phyloP scores from a whole-genome alignment of 2,797 vertebrate species.

The Peromyscus aztecus region DNA sequence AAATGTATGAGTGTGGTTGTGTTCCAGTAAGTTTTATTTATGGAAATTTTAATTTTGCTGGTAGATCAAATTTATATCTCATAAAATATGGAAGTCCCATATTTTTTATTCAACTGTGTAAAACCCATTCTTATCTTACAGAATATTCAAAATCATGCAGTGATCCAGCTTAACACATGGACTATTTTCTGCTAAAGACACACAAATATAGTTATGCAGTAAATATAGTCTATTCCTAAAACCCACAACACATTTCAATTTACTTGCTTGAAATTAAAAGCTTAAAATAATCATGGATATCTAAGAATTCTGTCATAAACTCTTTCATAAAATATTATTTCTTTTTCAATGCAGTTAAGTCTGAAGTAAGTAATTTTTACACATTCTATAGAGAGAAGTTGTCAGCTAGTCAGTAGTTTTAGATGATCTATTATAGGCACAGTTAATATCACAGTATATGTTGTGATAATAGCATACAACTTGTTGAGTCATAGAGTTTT shows the following conservation, averaged over 20 bases:
- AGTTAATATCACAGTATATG: background rate
- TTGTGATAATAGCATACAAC: background rate
- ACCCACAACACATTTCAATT: background rate
- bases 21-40: slow-evolving; percentile 16
- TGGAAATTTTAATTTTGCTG: background rate
- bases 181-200: background rate
- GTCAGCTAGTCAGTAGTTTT: slow-evolving; percentile 32
- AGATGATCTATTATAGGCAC: background rate
- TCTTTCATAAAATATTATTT: slow-evolving; percentile 54
- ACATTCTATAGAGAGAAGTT: slow-evolving; percentile 33
- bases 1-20: background rate
- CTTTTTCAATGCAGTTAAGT: slow-evolving; percentile 13
- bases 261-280: slow-evolving; percentile 36
- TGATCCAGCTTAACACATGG: background rate
- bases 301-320: slow-evolving; percentile 28
- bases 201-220: background rate
- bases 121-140: background rate
- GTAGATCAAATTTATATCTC: slow-evolving; percentile 26
- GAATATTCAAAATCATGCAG: background rate
- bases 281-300: slow-evolving; percentile 34
- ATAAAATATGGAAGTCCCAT: slow-evolving; percentile 21
- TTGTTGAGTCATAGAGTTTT: background rate
- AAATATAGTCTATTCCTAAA: slow-evolving; percentile 37
- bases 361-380: slow-evolving; percentile 20
- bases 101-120: slow-evolving; percentile 18